phyloP scores from a whole-genome alignment of 2,797 vertebrate genomes.

The Microctenopoma lineatum region DNA sequence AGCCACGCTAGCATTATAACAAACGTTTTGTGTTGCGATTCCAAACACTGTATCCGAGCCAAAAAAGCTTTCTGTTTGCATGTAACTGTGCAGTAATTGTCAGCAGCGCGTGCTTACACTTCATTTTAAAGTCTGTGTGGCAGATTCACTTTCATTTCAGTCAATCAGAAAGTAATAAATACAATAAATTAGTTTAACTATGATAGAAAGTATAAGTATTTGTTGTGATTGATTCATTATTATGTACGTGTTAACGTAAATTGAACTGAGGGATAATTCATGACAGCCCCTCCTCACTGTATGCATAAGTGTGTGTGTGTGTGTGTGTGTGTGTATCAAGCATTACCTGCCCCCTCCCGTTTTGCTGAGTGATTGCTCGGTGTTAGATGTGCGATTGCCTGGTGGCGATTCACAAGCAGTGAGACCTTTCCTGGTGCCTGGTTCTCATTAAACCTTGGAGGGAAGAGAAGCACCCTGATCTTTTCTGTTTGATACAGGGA shows the following conservation, averaged over 20 bases:
- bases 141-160: not conserved
- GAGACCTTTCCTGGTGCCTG: slow-evolving; percentile 46
- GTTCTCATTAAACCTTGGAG: slow-evolving; percentile 58
- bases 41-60: slow-evolving; percentile 18
- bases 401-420: slow-evolving; percentile 53
- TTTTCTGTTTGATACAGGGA: slow-evolving; percentile 49
- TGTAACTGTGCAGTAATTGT: slow-evolving; percentile 19
- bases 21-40: slow-evolving; percentile 29
- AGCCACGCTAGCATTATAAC: slow-evolving; percentile 40
- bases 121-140: not conserved
- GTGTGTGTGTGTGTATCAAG: slow-evolving; percentile 14
- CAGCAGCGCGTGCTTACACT: slow-evolving; percentile 2
- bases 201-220: not conserved
- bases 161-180: slow-evolving; percentile 18
- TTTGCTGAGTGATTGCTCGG: slow-evolving; percentile 30
- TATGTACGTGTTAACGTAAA: slow-evolving; percentile 10
- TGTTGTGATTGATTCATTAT: slow-evolving; percentile 15
- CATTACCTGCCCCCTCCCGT: not conserved
- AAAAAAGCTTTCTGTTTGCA: slow-evolving; percentile 21
- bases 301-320: slow-evolving; percentile 8
- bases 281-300: not conserved
- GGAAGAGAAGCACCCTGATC: slow-evolving; percentile 45
- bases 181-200: slow-evolving; percentile 17
- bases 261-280: slow-evolving; percentile 18
- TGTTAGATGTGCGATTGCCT: slow-evolving; percentile 35